Evolutionary conservation across 2,113 vertebrate species (phyloP).

Genomic region (Corythaixoides concolor): DNA sequence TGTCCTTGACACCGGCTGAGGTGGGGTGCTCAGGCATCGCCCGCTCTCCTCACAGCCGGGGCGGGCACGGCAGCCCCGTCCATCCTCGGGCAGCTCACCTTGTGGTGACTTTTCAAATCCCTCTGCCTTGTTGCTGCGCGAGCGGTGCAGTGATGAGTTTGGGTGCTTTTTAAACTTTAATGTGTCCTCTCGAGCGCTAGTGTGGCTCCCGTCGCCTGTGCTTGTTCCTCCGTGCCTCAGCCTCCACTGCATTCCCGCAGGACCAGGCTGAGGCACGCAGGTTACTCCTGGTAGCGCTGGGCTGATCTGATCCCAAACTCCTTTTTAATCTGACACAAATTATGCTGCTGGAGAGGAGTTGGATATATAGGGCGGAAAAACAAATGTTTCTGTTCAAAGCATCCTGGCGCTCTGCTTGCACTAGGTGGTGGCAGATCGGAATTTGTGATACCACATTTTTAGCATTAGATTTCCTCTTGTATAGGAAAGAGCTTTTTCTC

Average conservation of each 20-base stretch:
- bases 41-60: too few species aligned
- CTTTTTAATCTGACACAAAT: neutral
- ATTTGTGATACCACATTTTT: neutral
- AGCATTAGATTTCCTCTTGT: too few species aligned
- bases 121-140: too few species aligned
- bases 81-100: accelerated
- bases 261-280: too few species aligned
- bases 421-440: neutral
- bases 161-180: neutral
- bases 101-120: neutral
- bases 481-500: neutral
- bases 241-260: accelerated
- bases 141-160: accelerated
- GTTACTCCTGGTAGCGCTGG: too few species aligned
- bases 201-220: neutral
- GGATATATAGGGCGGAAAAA: neutral
- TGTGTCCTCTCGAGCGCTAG: accelerated
- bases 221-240: neutral
- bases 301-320: neutral
- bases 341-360: neutral
- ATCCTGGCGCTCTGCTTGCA: neutral
- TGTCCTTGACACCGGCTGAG: neutral
- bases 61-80: neutral
- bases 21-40: neutral
- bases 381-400: neutral